A percentile compares a stretch with the other conserved stretches of the same genome.
Evolutionary conservation across 2,888 invertebrate genomes (phyloP).

Genomic region (Pristionchus entomophagus): DNA sequence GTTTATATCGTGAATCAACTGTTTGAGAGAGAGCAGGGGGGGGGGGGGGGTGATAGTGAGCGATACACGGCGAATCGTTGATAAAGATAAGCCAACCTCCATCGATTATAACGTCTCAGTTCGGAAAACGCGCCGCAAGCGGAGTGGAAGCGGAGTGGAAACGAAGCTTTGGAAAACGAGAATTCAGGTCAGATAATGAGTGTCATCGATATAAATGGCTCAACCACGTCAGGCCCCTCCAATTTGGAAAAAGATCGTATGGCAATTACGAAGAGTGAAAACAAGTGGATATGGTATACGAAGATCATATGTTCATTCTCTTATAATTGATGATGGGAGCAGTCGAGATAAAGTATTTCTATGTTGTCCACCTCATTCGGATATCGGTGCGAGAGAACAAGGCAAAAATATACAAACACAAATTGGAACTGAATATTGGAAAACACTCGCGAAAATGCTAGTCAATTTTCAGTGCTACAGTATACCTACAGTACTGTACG

Average conservation of each 20-base stretch:
- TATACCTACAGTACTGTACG: too few species aligned
- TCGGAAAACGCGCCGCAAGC: slow-evolving; percentile 60
- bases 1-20: background rate
- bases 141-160: too few species aligned
- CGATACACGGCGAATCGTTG: background rate
- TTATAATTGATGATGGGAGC: slow-evolving; percentile 11
- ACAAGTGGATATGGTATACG: background rate
- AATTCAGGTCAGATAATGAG: too few species aligned
- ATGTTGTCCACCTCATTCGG: background rate
- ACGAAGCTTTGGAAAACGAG: slow-evolving; percentile 68
- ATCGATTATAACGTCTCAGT: slow-evolving; percentile 41
- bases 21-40: background rate
- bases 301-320: background rate
- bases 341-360: background rate
- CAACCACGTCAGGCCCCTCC: too few species aligned
- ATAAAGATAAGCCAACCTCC: background rate
- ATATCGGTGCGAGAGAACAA: too few species aligned
- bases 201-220: too few species aligned
- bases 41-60: background rate
- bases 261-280: background rate
- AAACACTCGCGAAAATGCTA: too few species aligned
- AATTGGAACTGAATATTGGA: too few species aligned
- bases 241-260: slow-evolving; percentile 63
- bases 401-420: too few species aligned
- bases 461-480: too few species aligned